Base-by-base conservation (phyloP, 2,797 vertebrate genomes). In the Acipenser oxyrinchus region DNA sequence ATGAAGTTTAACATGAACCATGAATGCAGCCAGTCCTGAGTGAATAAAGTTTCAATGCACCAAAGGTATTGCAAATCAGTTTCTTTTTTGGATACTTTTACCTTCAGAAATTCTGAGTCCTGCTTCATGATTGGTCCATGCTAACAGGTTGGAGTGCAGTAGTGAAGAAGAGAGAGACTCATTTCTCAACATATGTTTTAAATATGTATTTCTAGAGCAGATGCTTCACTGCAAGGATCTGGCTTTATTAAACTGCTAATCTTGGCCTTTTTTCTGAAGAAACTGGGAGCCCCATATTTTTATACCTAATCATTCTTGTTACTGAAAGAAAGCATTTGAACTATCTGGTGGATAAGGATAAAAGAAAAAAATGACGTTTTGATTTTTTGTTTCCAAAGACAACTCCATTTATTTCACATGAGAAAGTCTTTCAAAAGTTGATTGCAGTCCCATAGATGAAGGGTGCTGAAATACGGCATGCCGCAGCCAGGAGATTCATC, bases 101-200 rank as follows among this genome's bases (percentile, higher is more conserved):
- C 37, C 37, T 37, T 37, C 37, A 37, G 37, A 37, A 37, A 37
- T 37, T 37, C 37, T 37, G 37, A 37, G 37, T 37, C 37, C 37
- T 37, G 5, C 37, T 37, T 37, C 37, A 1, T 37, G 37, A 37
- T 37, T 37, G 37, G 37, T 37, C 37, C 5, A 5, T 37, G 37
- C 37, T 37, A 37, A 71, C 75, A 73, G 75, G 71, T 70, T 52
- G 64, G 69, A 70, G 64, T 72, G 77, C 80, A 78, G 75, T 77
- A 77, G 74, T 76, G 78, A 77, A 48, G 64, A 75, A 58, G 67
- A 72, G 83, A 76, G 37, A 79, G 71, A 67, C 52, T 75, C 49
- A 72, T 79, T 63, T 64, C 63, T 60, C 69, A 68, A 66, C 83
- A 83, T 78, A 73, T 88, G 86, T 81, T 84, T 86, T 77, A 65